Base-by-base conservation (phyloP, 1,140 invertebrate species). In the Pinna nobilis region DNA sequence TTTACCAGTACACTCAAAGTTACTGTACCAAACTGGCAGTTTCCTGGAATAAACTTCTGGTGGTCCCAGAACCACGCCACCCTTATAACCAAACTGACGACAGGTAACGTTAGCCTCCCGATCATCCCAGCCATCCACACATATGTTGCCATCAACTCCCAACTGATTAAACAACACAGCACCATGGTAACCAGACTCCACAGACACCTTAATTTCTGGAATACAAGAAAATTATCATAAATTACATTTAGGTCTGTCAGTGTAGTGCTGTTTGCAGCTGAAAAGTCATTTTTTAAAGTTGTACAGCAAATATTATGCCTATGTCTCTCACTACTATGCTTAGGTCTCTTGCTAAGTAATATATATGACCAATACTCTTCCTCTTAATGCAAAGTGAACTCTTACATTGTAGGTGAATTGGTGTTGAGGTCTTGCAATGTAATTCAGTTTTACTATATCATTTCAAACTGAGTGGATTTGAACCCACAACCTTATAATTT, bases 21-120 rank as follows among this genome's bases (percentile, higher is more conserved):
- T 47, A 0, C 68, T 74, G 47, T 76, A 76, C 80, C 80, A 83
- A 15, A 84, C 76, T 9, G 81, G 64, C 30, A 76, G 47, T 18
- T 50, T 35, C 30, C 75, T 63, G 2, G 63, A 60, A 53, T 70
- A 77, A 20, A 71, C 72, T 49, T 78, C 76, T 2, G 57, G 71
- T 15, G 74, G 67, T 9, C 84, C 83, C 5, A 84, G 65, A 2
- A 76, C 70, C 20, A 80, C 69, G 2, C 84, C 84, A 1, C 78
- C 79, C 13, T 39, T 68, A 55, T 69, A 84, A 33, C 81, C 79
- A 25, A 67, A 41, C 44, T 69, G 37, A 33, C 67, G 68, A 41
- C 84, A 86, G 3, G 80, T 60, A 9, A 80, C 77, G 37, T 72
- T 71, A n/a, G 84, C 82, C 25, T 84, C 82, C 3, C 18, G 39